Percentiles rank a stretch among this genome's conserved stretches.
phyloP scores from a whole-genome alignment of 2,113 vertebrate species.

The Chionis minor region DNA sequence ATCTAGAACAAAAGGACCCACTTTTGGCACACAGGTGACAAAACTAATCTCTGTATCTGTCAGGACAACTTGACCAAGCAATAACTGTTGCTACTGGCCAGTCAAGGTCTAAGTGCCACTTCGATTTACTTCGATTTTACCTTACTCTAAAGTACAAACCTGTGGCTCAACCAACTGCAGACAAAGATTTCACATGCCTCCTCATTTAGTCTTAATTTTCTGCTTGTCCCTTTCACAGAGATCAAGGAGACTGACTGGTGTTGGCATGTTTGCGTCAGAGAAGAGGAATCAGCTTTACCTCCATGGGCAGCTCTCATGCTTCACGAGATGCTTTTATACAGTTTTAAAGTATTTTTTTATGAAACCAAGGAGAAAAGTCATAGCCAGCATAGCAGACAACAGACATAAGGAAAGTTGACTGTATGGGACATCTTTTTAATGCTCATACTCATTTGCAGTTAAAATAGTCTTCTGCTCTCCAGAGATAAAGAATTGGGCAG shows the following conservation, averaged over 20 bases:
- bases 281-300: neutral
- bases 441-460: neutral
- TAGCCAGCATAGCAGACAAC: neutral
- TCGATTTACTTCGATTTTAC: neutral
- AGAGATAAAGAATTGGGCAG: neutral
- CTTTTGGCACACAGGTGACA: neutral
- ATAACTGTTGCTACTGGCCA: neutral
- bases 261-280: neutral
- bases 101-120: neutral
- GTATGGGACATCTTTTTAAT: neutral
- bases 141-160: neutral
- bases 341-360: neutral
- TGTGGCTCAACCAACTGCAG: neutral
- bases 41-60: neutral
- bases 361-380: neutral
- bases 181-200: neutral
- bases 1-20: neutral
- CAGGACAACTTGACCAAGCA: neutral
- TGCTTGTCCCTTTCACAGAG: neutral
- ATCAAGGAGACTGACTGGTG: neutral
- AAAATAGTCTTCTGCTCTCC: neutral
- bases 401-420: neutral
- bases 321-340: neutral
- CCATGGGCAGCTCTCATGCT: neutral
- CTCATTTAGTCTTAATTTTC: neutral